Evolutionary conservation across 2,113 vertebrate genomes (phyloP), one percentile per base, ranked within the genome.

Genomic region (Chionis minor): DNA sequence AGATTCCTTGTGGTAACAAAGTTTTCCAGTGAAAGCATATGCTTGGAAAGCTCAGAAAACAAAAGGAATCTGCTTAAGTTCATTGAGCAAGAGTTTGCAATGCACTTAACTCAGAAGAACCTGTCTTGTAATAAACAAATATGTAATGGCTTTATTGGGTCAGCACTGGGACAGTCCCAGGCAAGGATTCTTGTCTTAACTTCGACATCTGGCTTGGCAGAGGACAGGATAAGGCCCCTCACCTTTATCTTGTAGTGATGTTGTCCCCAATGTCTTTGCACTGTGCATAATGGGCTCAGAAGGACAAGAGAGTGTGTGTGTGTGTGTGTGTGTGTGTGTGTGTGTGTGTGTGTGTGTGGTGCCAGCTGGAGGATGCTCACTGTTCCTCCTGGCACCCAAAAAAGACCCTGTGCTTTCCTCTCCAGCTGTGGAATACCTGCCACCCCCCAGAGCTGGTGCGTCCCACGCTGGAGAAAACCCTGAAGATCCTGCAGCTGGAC

Each of bases 351-450:
- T 49, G 4, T 42, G 5, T 10, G 7, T 2, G 22, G 9, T 51
- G 51, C 73, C 69, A 74, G 51, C 22, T 59, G n/a, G 20, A 80
- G 11, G 26, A 42, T 74, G 18, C 7, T 74, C 33, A 17, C 65
- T 78, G 7, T 23, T 72, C 21, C 26, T 92, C 51, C 40, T 78
- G 65, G 38, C 35, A 79, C 52, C 7, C 47, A 65, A 69, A 82
- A 71, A 47, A 79, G 17, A 66, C 4, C 21, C 35, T 83, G 12
- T 95, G 54, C 47, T 90, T 92, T 78, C 32, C 74, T 88, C 78
- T 54, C 35, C 90, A 99, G 99, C 97, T 99, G n/a, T 99, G 99
- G 99, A 98, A 98, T 82, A 99, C 99, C 21, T 98, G 98, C 73
- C 99, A 98, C 15, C 98, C 97, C 1, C 99, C 99, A 15, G 98